phyloP scores from a whole-genome alignment of 37 sponge, comb jelly and placozoan genomes.

The Halichondria panicea region DNA sequence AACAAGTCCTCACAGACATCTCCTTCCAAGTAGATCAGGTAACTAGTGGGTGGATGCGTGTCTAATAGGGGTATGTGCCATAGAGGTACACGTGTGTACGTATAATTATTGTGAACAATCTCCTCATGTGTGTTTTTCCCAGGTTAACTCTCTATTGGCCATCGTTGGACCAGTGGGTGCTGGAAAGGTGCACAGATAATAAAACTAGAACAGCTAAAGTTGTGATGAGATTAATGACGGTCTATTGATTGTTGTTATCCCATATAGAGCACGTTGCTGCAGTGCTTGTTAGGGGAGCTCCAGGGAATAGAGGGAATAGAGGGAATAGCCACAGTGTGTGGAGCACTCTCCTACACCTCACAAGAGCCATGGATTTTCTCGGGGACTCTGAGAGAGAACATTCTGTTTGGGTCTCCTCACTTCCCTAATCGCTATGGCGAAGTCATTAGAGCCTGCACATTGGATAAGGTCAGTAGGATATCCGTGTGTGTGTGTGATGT shows the following conservation, averaged over 20 bases:
- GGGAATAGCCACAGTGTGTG: conserved; percentile 49
- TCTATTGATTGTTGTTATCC: neutral
- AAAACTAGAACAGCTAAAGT: too few relatives aligned
- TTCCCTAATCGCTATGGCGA: conserved; percentile 36
- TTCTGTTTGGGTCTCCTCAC: conserved; percentile 59
- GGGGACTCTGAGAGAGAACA: conserved; percentile 73
- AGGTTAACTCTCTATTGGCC: conserved; percentile 39
- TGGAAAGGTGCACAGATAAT: conserved; percentile 81
- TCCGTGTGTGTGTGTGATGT: too few relatives aligned
- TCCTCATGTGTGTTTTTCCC: neutral
- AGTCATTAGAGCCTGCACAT: conserved; percentile 59
- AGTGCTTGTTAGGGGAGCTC: conserved; percentile 59
- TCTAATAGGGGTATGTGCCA: neutral
- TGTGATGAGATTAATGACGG: too few relatives aligned
- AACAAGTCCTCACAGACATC: conserved; percentile 21
- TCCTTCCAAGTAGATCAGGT: conserved; percentile 24
- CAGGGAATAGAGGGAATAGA: conserved; percentile 37
- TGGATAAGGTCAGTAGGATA: conserved; percentile 69
- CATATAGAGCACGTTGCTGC: conserved; percentile 61
- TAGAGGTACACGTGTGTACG: too few relatives aligned
- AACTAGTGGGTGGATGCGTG: neutral
- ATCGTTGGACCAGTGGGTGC: conserved; percentile 75
- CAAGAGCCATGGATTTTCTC: conserved; percentile 81
- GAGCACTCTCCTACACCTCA: conserved; percentile 57
- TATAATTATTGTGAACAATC: too few relatives aligned